phyloP scores from a whole-genome alignment of 1,140 invertebrate species.

The Anastrepha obliqua region DNA sequence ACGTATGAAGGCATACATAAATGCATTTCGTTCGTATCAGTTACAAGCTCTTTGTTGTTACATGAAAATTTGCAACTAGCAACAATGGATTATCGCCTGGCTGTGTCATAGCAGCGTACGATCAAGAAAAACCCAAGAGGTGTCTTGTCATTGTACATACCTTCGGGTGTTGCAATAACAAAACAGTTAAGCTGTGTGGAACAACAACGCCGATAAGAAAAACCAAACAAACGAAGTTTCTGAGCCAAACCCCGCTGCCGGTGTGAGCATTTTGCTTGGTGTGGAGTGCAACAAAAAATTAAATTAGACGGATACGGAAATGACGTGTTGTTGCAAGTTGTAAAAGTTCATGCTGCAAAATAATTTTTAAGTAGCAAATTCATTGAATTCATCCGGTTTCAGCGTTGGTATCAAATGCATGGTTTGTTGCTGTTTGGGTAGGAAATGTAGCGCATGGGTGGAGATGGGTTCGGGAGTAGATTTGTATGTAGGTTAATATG shows the following conservation, averaged over 20 bases:
- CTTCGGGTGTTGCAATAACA: neutral
- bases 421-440: neutral
- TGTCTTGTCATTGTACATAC: conserved; percentile 6
- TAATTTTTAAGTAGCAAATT: conserved; percentile 43
- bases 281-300: neutral
- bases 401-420: neutral
- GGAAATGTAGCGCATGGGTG: neutral
- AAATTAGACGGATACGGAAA: conserved; percentile 46
- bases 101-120: neutral
- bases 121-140: conserved; percentile 4
- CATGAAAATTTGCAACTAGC: neutral
- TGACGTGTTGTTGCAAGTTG: conserved; percentile 45
- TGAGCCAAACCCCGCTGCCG: neutral
- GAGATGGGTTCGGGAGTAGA: no score
- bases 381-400: conserved; percentile 32
- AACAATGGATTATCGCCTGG: conserved; percentile 4
- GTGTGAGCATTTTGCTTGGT: neutral
- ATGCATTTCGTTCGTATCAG: conserved; percentile 1
- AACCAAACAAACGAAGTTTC: neutral
- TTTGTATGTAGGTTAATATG: no score
- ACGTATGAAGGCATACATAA: neutral
- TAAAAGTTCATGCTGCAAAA: conserved; percentile 38
- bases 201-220: neutral
- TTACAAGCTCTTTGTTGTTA: conserved; percentile 20
- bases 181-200: neutral